A percentile compares a stretch with the other conserved stretches of the same genome.
Conservation (phyloP, 2,797 vertebrate genomes). For the Tadarida brasiliensis region DNA sequence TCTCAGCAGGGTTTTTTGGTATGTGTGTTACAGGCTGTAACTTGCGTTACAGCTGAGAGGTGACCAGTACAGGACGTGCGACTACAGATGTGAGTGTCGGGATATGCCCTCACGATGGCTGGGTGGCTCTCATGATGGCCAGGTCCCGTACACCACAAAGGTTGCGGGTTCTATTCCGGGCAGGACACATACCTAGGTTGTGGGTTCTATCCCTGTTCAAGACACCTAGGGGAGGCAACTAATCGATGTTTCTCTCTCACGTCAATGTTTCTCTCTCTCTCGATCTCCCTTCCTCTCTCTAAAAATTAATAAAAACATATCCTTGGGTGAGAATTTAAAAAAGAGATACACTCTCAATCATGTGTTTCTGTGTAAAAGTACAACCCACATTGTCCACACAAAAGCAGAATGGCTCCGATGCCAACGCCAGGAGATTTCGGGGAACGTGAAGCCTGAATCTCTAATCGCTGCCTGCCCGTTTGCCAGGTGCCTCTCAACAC, state of each 20-base stretch:
- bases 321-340: too few relatives aligned
- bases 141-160: too few relatives aligned
- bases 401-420: not conserved
- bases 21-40: not conserved
- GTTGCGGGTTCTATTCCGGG: too few relatives aligned
- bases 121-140: too few relatives aligned
- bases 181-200: too few relatives aligned
- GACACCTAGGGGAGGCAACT: too few relatives aligned
- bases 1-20: not conserved
- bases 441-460: not conserved
- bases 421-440: not conserved
- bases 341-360: not conserved
- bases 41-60: not conserved
- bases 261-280: too few relatives aligned
- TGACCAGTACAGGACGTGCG: not conserved
- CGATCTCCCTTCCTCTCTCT: too few relatives aligned
- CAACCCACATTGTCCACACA: not conserved
- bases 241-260: too few relatives aligned
- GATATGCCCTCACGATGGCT: not conserved
- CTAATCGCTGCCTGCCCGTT: fast-evolving
- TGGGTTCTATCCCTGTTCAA: too few relatives aligned
- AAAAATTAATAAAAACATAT: too few relatives aligned
- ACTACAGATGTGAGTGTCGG: not conserved
- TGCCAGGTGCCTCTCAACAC: not conserved
- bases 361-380: not conserved